Percentiles rank a stretch among this genome's conserved stretches.
Conservation (phyloP, 2,113 vertebrate species). For the Silurus meridionalis region DNA sequence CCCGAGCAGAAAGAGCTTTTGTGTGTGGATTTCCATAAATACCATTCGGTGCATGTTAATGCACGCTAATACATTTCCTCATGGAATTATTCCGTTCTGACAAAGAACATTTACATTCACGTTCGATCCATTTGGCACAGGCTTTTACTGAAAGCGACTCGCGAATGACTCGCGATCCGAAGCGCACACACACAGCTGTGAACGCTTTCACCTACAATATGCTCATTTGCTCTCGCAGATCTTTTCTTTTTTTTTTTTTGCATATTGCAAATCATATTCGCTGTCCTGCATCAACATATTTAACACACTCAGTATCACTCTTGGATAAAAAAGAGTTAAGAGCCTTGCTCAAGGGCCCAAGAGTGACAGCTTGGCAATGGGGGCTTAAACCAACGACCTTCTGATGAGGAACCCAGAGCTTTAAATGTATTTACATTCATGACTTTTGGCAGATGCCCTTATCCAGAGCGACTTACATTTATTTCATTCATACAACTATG, state of each 20-base stretch:
- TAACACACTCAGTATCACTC: not conserved
- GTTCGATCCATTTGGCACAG: slow-evolving; percentile 28
- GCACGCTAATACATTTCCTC: slow-evolving; percentile 12
- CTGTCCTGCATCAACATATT: not conserved
- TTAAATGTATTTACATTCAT: too few relatives aligned
- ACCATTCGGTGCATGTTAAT: not conserved
- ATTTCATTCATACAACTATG: too few relatives aligned
- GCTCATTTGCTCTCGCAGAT: not conserved
- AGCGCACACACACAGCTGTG: not conserved
- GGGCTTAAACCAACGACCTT: too few relatives aligned
- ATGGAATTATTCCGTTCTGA: slow-evolving; percentile 12
- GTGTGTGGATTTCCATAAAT: slow-evolving; percentile 6
- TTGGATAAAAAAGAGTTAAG: too few relatives aligned
- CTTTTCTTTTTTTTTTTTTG: not conserved
- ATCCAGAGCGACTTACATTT: too few relatives aligned
- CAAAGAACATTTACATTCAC: slow-evolving; percentile 13
- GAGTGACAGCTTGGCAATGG: too few relatives aligned
- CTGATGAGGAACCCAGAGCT: too few relatives aligned
- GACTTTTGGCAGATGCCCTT: too few relatives aligned
- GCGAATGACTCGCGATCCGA: slow-evolving; percentile 13
- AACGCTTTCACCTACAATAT: slow-evolving; percentile 3
- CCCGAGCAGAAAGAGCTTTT: not conserved
- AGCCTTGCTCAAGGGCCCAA: too few relatives aligned
- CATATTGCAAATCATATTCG: not conserved
- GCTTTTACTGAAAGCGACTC: slow-evolving; percentile 15